Evolutionary conservation across 1,140 invertebrate genomes (phyloP), one percentile per base, ranked within the genome.

Genomic region (Solenopsis fugax): DNA sequence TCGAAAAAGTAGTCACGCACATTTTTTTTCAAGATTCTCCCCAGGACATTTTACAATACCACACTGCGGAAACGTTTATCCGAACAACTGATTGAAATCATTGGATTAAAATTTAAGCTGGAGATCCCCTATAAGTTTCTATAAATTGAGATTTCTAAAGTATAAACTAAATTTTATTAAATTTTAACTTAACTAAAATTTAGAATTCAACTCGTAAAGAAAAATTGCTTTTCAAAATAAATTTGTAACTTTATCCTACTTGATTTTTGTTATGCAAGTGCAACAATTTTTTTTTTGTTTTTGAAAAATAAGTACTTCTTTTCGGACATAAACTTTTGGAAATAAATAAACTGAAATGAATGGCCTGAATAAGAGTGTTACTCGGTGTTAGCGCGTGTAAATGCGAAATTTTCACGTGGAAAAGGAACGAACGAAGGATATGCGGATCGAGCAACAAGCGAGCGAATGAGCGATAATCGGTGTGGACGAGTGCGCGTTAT

Each of bases 401-500:
- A 52, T 34, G 64, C 21, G 52, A 89, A 90, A 78, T 81, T 85
- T 62, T 65, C 50, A 52, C 4, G 48, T 7, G 41, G 7, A 41
- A 41, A 41, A 60, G 0, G 18, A 37, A 71, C 29, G 62, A 77
- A 60, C 3, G 21, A 37, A 71, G 50, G 62, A 77, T n/a, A n/a
- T 16, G 62, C 41, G 13, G 41, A 13, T 12, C 50, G 29, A 73
- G 65, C 45, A 18, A 76, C 13, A 24, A 69, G 3, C 54, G 34
- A 78, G 12, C 12, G 21, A 77, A 13, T 13, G 50, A 54, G 69
- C 18, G n/a, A 86, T 90, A 88, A 90, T 90, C 78, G 71, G 48
- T 54, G 37, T 45, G 85, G 62, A 81, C 69, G 86, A 90, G 64
- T 21, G 41, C 52, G 18, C 82, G 76, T 88, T 90, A 88, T 90